Evolutionary conservation across 2,888 invertebrate species (phyloP).

Genomic region (Rhamnusium bicolor): DNA sequence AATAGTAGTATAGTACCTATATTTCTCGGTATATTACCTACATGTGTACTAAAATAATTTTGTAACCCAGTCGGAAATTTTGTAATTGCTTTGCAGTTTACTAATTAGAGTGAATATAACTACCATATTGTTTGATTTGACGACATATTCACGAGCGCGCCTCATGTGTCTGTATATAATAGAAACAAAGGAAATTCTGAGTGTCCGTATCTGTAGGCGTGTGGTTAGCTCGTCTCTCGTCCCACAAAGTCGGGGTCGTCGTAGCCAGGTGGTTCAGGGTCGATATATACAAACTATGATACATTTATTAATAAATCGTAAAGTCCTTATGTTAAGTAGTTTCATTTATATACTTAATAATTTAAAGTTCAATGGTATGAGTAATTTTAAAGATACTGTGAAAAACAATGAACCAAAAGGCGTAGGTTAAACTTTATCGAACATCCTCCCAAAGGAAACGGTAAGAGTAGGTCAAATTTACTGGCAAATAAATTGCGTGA

Average conservation of each 20-base stretch:
- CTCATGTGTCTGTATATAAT: background rate
- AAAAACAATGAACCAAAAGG: background rate
- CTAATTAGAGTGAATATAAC: background rate
- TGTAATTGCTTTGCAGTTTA: background rate
- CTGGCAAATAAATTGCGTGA: too few relatives aligned
- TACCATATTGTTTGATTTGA: too few relatives aligned
- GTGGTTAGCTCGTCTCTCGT: too few relatives aligned
- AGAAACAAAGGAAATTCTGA: conserved; percentile 23
- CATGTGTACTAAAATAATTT: too few relatives aligned
- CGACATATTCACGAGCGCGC: conserved; percentile 5
- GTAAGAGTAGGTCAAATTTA: background rate
- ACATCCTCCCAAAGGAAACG: too few relatives aligned
- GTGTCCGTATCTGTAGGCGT: background rate
- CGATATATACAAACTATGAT: background rate
- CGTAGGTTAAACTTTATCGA: too few relatives aligned
- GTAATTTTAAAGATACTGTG: background rate
- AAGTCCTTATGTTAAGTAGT: conserved; percentile 8
- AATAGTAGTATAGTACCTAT: too few relatives aligned
- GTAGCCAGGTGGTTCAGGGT: conserved; percentile 20
- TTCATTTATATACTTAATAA: background rate
- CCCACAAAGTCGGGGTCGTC: conserved; percentile 22
- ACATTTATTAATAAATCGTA: background rate
- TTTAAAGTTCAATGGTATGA: conserved; percentile 13
- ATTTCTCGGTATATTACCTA: too few relatives aligned
- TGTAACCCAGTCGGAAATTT: background rate